Evolutionary conservation across 2,888 invertebrate species (phyloP).

Genomic region (Ophraella communa): DNA sequence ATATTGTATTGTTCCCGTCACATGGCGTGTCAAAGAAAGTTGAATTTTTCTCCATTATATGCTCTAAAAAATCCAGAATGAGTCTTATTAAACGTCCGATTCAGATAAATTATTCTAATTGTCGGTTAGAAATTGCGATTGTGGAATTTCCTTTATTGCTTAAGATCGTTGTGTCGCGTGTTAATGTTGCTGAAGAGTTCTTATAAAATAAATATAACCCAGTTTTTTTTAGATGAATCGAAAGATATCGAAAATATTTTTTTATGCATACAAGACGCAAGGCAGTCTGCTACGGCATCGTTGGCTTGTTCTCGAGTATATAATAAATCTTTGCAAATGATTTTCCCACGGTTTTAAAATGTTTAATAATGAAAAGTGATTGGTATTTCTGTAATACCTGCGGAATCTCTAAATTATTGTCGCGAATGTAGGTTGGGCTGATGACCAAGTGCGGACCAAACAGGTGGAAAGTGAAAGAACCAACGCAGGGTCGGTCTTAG

Average conservation of each 20-base stretch:
- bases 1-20: slow-evolving; percentile 45
- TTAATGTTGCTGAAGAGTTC: not conserved
- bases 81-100: not conserved
- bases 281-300: not conserved
- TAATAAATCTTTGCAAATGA: not conserved
- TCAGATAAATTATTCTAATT: not conserved
- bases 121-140: not conserved
- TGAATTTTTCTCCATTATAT: slow-evolving; percentile 37
- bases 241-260: not conserved
- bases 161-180: not conserved
- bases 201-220: not conserved
- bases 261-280: not conserved
- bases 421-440: slow-evolving; percentile 43
- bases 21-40: slow-evolving; percentile 45
- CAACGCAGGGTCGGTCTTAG: slow-evolving; percentile 3
- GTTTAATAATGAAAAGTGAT: slow-evolving; percentile 26
- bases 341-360: slow-evolving; percentile 23
- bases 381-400: slow-evolving; percentile 19
- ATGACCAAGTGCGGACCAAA: slow-evolving; percentile 37
- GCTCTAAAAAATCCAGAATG: slow-evolving; percentile 39
- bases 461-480: slow-evolving; percentile 45
- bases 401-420: slow-evolving; percentile 25
- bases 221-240: not conserved
- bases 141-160: not conserved
- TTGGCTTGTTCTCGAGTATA: not conserved